Base-by-base conservation (phyloP, 2,113 vertebrate species). In the Ammodytes marinus region DNA sequence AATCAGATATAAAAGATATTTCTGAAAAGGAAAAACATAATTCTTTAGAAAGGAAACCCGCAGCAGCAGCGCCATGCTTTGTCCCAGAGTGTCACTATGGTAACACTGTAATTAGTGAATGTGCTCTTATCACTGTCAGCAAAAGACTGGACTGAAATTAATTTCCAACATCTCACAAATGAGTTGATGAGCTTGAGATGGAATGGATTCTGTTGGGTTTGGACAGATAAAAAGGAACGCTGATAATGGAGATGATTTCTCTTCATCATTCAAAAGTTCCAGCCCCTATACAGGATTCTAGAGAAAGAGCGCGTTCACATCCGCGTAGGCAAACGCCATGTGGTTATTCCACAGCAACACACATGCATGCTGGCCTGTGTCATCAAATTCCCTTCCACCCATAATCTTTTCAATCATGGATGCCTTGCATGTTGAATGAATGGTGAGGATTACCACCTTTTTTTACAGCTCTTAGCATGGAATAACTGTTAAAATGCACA, bases 381-480 rank as follows among this genome's bases (percentile, higher is more conserved):
- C 79, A 88, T 90, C 81, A 82, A 87, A 82, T 67, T 58, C 27
- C 77, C 45, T 74, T 42, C 13, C 8, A 68, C 13, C 27, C 13
- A 42, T 83, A 88, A 93, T 91, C 86, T 85, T 80, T 89, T 85
- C 86, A 88, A 90, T 91, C 84, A 86, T 80, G 76, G 68, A 57
- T 81, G 77, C 47, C 65, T 73, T 72, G 89, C 86, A 84, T 81
- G 85, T 86, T 82, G 88, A 86, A 87, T 75, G 85, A 85, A 72
- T 66, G 57, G 42, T 73, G 58, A 66, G 85, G 80, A 88, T 90
- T 88, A 84, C 68, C 45, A 5, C 73, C 80, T 75, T 83, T 89
- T 91, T 88, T 89, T 78, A 35, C 64, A 66, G 63, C 75, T 82
- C 67, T 77, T 61, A 80, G 68, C 73, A 11, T 39, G 77, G 59